Evolutionary conservation across 2,797 vertebrate species (phyloP).

Genomic region (Etheostoma perlongum): DNA sequence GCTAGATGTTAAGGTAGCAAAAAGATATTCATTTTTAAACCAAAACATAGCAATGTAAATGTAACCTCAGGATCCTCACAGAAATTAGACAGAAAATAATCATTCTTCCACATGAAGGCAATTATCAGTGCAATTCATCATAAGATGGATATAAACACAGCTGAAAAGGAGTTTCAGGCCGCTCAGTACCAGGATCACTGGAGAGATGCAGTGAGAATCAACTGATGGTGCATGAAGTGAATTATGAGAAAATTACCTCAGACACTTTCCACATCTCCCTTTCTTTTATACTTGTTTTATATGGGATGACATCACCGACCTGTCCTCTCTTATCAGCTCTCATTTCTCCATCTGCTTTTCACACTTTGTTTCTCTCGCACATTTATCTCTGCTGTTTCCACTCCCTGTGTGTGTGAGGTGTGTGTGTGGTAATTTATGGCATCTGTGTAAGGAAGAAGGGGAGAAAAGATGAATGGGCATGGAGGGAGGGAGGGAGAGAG

Average conservation of each 20-base stretch:
- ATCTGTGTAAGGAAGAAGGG: conserved; percentile 39
- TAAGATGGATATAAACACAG: conserved; percentile 4
- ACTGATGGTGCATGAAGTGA: conserved; percentile 37
- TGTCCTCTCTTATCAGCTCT: conserved; percentile 63
- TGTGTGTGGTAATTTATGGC: conserved; percentile 63
- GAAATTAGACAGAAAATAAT: not conserved
- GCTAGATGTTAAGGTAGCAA: too few relatives aligned
- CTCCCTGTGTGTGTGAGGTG: conserved; percentile 16
- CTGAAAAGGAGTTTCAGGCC: conserved; percentile 22
- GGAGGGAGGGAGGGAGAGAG: conserved; percentile 6
- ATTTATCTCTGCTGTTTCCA: conserved; percentile 40
- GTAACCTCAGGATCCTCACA: not conserved
- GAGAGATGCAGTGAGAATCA: conserved; percentile 6
- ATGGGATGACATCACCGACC: conserved; percentile 68
- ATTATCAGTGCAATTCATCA: not conserved
- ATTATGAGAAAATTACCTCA: conserved; percentile 68
- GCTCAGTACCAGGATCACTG: not conserved
- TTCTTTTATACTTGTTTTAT: conserved; percentile 39
- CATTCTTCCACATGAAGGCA: not conserved
- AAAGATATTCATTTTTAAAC: too few relatives aligned
- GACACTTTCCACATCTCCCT: conserved; percentile 48
- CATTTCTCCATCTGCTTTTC: conserved; percentile 51
- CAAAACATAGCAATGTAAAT: too few relatives aligned
- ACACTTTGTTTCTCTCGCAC: conserved; percentile 47
- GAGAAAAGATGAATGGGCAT: conserved; percentile 40